phyloP scores from a whole-genome alignment of 2,113 vertebrate genomes.

The Phyllostomus discolor region DNA sequence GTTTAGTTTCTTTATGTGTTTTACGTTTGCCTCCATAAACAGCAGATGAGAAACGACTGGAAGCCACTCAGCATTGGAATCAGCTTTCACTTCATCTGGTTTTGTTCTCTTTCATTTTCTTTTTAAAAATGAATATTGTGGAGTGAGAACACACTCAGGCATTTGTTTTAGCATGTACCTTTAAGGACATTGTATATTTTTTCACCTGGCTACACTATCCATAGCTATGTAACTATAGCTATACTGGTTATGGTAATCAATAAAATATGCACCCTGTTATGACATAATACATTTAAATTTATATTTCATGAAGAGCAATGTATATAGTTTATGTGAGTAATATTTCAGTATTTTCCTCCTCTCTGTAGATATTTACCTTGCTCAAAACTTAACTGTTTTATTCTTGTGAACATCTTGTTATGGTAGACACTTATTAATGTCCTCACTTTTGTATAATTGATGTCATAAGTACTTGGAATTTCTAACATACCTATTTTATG shows the following conservation, averaged over 20 bases:
- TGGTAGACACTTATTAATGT: background rate
- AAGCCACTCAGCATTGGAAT: rapidly evolving
- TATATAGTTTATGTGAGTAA: background rate
- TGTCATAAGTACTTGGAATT: background rate
- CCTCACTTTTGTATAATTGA: background rate
- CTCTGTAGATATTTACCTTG: background rate
- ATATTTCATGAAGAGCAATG: background rate
- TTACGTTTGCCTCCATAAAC: rapidly evolving
- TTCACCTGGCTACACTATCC: background rate
- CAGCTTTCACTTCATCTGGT: background rate
- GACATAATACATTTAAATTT: background rate
- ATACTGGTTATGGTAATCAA: background rate
- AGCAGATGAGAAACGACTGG: background rate
- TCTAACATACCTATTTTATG: background rate
- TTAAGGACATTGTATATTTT: background rate
- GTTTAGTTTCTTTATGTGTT: background rate
- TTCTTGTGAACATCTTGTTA: background rate
- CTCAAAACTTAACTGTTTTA: background rate
- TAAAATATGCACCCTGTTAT: background rate
- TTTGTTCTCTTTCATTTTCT: background rate
- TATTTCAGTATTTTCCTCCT: background rate
- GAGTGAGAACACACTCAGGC: background rate
- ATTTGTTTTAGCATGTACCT: background rate
- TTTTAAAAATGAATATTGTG: background rate
- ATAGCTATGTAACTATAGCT: background rate